Conservation (phyloP, 2,888 invertebrate genomes). For the Acanthococcus lagerstroemiae region DNA sequence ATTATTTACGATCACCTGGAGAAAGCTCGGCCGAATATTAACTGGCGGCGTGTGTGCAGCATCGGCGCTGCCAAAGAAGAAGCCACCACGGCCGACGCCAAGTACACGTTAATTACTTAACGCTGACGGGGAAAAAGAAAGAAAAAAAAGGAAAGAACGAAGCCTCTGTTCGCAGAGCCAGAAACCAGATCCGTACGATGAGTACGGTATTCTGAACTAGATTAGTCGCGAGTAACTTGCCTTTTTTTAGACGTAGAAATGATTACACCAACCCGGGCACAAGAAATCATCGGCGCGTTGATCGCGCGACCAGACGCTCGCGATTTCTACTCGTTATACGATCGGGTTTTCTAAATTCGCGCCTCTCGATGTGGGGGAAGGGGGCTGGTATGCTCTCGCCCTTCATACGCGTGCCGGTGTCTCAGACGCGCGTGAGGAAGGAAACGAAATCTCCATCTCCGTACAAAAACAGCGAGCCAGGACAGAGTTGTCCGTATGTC, state of each 20-base stretch:
- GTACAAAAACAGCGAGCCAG: no score
- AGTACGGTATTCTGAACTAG: slow-evolving; percentile 21
- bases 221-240: slow-evolving; percentile 14
- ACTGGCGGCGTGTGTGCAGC: no score
- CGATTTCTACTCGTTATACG: slow-evolving; percentile 6
- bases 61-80: no score
- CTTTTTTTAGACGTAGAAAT: slow-evolving; percentile 23
- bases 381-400: no score
- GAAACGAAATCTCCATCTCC: no score
- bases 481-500: no score
- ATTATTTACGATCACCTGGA: slow-evolving; percentile 21
- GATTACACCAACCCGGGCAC: neutral
- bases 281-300: neutral
- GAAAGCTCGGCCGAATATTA: slow-evolving; percentile 16
- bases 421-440: no score
- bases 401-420: no score
- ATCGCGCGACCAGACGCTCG: neutral
- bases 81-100: no score
- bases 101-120: neutral
- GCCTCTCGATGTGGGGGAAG: no score
- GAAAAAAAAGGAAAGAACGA: no score
- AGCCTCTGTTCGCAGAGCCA: no score
- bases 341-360: neutral
- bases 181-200: neutral
- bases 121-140: slow-evolving; percentile 8